Base-by-base conservation (phyloP, 2,888 invertebrate species). In the Sympetrum striolatum region DNA sequence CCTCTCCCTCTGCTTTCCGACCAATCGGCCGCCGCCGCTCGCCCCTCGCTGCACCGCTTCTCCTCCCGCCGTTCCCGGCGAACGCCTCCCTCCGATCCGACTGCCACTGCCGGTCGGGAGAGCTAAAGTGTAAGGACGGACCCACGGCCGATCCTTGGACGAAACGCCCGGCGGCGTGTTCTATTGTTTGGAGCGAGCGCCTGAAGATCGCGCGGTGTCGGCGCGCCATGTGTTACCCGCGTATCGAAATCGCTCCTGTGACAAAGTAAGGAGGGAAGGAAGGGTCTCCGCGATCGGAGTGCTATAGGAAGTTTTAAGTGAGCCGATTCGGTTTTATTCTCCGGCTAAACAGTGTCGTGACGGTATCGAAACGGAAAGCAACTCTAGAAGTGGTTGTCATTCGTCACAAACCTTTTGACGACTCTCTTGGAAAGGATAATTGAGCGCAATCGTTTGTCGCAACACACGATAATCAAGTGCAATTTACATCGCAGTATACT, bases 21-120 rank as follows among this genome's bases (percentile, higher is more conserved):
- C 86, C 86, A 86, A 86, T 86, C 37, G 86, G 58, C 86, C 60
- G 86, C 37, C 86, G 64, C 64, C 60, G 60, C 60, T 31, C n/a
- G 12, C 58, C 35, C 64, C 60, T 15, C 35, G n/a, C 31, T 18
- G 53, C 31, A 3, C 58, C 58, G 12, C 86, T 31, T 60, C 60
- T 37, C 60, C 86, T 60, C 37, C 53, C 44, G 15, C 44, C 82
- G n/a, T 25, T 35, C 44, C 58, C 60, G 58, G 60, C 86, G 22
- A 31, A 35, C 86, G 15, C 37, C 81, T n/a, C 44, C 44, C 81
- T 44, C 81, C 81, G 86, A 60, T 37, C 60, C 86, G 58, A 37
- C 86, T 53, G 86, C 60, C 86, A 86, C 86, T n/a, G 86, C 86
- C 86, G 60, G 86, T 86, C 60, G 58, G 86, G 86, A 86, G 86